These are phyloP conservation scores for Nerophis lumbriciformis DNA, from an alignment of 2,113 vertebrate species.

Conservation along the genomic window DNA sequence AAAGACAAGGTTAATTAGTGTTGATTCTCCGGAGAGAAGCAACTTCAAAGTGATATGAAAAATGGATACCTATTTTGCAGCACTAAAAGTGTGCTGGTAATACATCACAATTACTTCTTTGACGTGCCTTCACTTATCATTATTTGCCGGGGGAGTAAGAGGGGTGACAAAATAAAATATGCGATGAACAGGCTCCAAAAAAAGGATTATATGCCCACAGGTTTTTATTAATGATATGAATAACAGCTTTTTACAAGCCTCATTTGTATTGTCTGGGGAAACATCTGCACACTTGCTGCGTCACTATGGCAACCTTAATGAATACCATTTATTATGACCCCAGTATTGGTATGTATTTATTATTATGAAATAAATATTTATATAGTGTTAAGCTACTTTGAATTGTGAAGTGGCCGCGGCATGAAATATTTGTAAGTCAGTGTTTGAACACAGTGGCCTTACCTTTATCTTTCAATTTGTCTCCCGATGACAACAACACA, in stretches of 20 bases:
- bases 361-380: background rate
- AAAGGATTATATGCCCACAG: slow-evolving; percentile 68
- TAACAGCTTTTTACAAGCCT: slow-evolving; percentile 51
- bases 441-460: too few relatives aligned
- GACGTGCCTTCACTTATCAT: slow-evolving; percentile 68
- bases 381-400: background rate
- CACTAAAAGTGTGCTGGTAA: slow-evolving; percentile 64
- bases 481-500: too few relatives aligned
- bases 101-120: slow-evolving; percentile 75
- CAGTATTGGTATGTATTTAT: background rate
- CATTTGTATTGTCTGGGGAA: slow-evolving; percentile 57
- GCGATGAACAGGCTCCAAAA: slow-evolving; percentile 59
- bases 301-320: slow-evolving; percentile 44
- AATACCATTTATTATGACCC: slow-evolving; percentile 37
- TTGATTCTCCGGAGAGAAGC: slow-evolving; percentile 54
- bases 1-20: slow-evolving; percentile 66
- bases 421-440: background rate
- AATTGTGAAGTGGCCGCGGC: too few relatives aligned
- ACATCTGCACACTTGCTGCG: slow-evolving; percentile 43
- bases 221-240: slow-evolving; percentile 70
- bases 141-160: slow-evolving; percentile 57
- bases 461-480: too few relatives aligned
- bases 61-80: slow-evolving; percentile 71
- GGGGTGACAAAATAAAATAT: slow-evolving; percentile 66
- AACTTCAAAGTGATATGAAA: slow-evolving; percentile 55